A percentile compares a stretch with the other conserved stretches of the same genome.
Evolutionary conservation across 2,113 vertebrate genomes (phyloP).

Genomic region (Synchiropus splendidus): DNA sequence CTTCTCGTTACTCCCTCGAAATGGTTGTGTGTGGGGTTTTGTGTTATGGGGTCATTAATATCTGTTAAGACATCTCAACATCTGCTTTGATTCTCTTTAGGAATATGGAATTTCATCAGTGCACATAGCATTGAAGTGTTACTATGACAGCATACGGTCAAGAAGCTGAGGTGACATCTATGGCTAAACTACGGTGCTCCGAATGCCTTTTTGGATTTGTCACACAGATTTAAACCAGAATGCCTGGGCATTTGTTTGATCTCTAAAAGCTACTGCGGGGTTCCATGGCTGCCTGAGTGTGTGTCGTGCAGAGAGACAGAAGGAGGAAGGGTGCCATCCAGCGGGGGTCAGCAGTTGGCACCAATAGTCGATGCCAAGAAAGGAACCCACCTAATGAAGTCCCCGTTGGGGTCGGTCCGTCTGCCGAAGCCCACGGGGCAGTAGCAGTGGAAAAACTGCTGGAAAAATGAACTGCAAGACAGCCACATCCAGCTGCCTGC

Average conservation of each 20-base stretch:
- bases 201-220: too few species aligned
- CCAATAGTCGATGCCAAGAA: slow-evolving; percentile 24
- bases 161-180: too few species aligned
- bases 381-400: slow-evolving; percentile 69
- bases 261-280: too few species aligned
- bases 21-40: neutral
- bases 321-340: slow-evolving; percentile 23
- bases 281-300: neutral
- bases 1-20: neutral
- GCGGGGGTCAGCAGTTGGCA: slow-evolving; percentile 12
- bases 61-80: too few species aligned
- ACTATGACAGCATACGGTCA: too few species aligned
- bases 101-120: too few species aligned
- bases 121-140: too few species aligned
- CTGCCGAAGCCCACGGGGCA: slow-evolving; percentile 71
- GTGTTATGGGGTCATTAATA: too few species aligned
- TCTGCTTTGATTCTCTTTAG: too few species aligned
- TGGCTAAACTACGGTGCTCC: too few species aligned
- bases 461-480: slow-evolving; percentile 71
- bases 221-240: too few species aligned
- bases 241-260: too few species aligned
- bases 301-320: slow-evolving; percentile 18
- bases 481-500: slow-evolving; percentile 75
- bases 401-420: slow-evolving; percentile 71
- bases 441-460: slow-evolving; percentile 75